Conservation (phyloP, 2,113 vertebrate genomes). For the Ctenomys sociabilis region DNA sequence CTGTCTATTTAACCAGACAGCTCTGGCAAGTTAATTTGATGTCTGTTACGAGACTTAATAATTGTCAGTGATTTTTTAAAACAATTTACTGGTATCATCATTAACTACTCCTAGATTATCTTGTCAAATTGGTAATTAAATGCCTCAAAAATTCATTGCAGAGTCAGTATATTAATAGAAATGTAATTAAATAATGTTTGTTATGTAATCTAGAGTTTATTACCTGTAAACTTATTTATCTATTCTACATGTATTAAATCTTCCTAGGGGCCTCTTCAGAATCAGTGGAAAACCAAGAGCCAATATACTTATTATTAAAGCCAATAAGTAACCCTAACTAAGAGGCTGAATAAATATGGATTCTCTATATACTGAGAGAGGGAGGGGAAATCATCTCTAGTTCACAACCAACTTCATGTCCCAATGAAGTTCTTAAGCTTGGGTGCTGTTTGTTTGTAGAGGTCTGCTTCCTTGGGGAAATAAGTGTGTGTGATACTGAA, state of each 20-base stretch:
- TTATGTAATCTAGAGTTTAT: conserved; percentile 86
- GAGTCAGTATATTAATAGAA: conserved; percentile 86
- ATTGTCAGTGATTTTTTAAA: conserved; percentile 80
- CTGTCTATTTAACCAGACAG: conserved; percentile 86
- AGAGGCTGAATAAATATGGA: conserved; percentile 66
- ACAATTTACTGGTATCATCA: conserved; percentile 86
- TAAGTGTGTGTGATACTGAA: neutral
- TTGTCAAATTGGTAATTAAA: conserved; percentile 89
- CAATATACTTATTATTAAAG: conserved; percentile 83
- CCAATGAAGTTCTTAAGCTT: neutral
- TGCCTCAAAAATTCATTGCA: conserved; percentile 87
- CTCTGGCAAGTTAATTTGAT: conserved; percentile 85
- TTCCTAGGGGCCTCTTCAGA: conserved; percentile 78
- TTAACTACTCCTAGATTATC: conserved; percentile 88
- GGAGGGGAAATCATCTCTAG: neutral
- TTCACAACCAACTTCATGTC: neutral
- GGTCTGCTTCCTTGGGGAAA: neutral
- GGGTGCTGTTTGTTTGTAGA: neutral
- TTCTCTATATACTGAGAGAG: conserved; percentile 38
- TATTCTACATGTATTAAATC: conserved; percentile 83
- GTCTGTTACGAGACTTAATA: conserved; percentile 87
- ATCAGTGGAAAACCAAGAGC: conserved; percentile 84
- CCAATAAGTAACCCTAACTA: conserved; percentile 79
- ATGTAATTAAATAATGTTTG: conserved; percentile 89
- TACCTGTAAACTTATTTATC: conserved; percentile 86